Conservation (phyloP, 2,888 invertebrate species). For the Drosophila incognita region DNA sequence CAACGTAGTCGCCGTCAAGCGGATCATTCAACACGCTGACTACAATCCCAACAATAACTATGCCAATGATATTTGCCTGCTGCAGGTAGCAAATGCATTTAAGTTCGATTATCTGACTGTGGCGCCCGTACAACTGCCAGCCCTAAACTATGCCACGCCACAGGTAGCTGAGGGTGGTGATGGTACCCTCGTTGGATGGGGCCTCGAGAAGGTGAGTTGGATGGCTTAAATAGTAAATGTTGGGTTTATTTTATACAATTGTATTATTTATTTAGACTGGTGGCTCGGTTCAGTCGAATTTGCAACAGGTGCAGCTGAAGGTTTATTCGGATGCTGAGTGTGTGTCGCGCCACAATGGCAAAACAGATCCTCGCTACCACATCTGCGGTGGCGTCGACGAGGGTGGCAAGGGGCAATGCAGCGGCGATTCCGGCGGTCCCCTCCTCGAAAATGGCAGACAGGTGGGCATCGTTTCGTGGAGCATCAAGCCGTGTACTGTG, state of each 20-base stretch:
- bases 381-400: constrained; percentile 84
- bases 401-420: constrained; percentile 82
- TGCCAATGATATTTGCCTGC: constrained; percentile 85
- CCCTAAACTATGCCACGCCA: constrained; percentile 62
- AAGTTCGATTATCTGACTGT: constrained; percentile 68
- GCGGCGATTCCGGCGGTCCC: constrained; percentile 83
- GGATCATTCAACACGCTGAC: constrained; percentile 78
- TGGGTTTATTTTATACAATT: background rate
- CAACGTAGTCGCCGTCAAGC: constrained; percentile 71
- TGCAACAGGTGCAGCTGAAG: constrained; percentile 84
- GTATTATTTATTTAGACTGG: constrained; percentile 72
- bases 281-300: constrained; percentile 70
- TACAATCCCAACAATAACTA: constrained; percentile 70
- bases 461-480: constrained; percentile 86
- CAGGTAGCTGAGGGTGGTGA: constrained; percentile 63
- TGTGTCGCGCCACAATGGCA: constrained; percentile 64
- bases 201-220: constrained; percentile 71
- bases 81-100: constrained; percentile 78
- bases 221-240: background rate
- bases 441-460: constrained; percentile 76
- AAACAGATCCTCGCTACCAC: constrained; percentile 75
- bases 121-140: constrained; percentile 77
- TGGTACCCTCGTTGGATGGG: constrained; percentile 82
- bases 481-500: constrained; percentile 84
- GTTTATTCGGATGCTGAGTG: constrained; percentile 84